Conservation (phyloP, 2,797 vertebrate genomes). For the Spondyliosoma cantharus region DNA sequence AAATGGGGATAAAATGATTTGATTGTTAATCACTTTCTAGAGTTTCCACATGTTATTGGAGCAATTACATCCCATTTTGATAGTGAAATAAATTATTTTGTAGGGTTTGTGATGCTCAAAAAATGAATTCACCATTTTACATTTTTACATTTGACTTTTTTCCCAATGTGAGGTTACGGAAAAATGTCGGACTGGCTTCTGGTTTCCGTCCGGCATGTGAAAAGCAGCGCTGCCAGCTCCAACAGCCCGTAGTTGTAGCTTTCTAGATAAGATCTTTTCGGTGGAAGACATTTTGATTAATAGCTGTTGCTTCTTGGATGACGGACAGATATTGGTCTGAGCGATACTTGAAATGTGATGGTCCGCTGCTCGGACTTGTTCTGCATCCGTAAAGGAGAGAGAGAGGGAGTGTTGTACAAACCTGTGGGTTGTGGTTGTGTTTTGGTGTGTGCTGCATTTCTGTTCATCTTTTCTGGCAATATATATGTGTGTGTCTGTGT, state of each 20-base stretch:
- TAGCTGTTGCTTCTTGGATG: conserved; percentile 64
- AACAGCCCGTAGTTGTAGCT: conserved; percentile 22
- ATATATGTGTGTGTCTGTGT: neutral
- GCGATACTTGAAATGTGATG: conserved; percentile 77
- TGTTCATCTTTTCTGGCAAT: conserved; percentile 20
- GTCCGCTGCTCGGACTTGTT: conserved; percentile 72
- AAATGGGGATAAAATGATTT: no score
- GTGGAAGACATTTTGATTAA: conserved; percentile 67
- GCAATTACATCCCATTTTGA: no score
- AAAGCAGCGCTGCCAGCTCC: conserved; percentile 15
- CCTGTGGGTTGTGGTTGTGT: conserved; percentile 52
- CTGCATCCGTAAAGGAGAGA: conserved; percentile 51
- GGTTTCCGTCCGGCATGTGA: neutral
- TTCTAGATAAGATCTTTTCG: conserved; percentile 69
- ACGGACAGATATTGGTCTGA: conserved; percentile 70
- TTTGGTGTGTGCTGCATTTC: conserved; percentile 27
- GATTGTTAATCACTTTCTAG: no score
- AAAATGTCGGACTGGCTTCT: no score
- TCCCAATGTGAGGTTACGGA: no score
- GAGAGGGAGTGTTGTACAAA: conserved; percentile 52
- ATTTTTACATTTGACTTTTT: no score
- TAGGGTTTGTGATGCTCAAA: no score
- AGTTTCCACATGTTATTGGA: no score
- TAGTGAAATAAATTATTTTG: no score
- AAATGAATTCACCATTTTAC: no score